These are phyloP conservation scores for Andrena marginata DNA, from an alignment of 2,888 invertebrate genomes.

Conservation along the genomic window DNA sequence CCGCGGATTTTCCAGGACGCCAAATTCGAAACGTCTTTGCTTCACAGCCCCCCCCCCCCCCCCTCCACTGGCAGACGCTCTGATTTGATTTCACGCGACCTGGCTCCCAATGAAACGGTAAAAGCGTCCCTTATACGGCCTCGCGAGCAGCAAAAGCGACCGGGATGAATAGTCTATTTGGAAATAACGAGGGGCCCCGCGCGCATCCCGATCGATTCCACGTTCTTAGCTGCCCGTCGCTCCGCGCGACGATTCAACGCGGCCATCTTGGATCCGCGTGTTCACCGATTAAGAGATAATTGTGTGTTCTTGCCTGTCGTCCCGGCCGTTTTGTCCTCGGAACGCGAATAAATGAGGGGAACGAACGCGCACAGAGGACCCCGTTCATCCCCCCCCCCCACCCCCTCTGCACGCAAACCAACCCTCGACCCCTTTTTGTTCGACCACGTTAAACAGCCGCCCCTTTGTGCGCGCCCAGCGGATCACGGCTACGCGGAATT, in stretches of 20 bases:
- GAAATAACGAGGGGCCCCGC: not conserved
- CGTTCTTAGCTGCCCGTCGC: constrained; percentile 2
- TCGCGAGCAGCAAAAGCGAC: not conserved
- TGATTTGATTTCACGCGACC: constrained; percentile 8
- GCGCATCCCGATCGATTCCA: constrained; percentile 12
- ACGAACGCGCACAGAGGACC: not conserved
- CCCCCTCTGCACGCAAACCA: not conserved
- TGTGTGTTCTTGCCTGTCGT: constrained; percentile 12
- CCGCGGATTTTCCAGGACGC: not conserved
- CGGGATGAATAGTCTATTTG: not conserved
- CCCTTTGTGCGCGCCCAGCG: not conserved
- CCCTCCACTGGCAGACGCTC: not conserved
- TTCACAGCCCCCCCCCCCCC: too few relatives aligned
- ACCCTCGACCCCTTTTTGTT: constrained; percentile 9
- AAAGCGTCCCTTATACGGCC: not conserved
- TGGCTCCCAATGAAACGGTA: not conserved
- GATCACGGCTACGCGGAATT: not conserved
- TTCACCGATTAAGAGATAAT: constrained; percentile 46
- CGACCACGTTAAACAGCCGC: constrained; percentile 14
- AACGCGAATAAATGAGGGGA: constrained; percentile 8
- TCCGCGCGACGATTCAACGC: constrained; percentile 3
- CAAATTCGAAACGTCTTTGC: not conserved
- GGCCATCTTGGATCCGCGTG: constrained; percentile 15
- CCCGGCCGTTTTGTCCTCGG: not conserved
- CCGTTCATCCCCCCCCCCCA: not conserved